Evolutionary conservation across 1,140 invertebrate genomes (phyloP), one percentile per base, ranked within the genome.

Genomic region (Pachyrhynchus sulphureomaculatus): DNA sequence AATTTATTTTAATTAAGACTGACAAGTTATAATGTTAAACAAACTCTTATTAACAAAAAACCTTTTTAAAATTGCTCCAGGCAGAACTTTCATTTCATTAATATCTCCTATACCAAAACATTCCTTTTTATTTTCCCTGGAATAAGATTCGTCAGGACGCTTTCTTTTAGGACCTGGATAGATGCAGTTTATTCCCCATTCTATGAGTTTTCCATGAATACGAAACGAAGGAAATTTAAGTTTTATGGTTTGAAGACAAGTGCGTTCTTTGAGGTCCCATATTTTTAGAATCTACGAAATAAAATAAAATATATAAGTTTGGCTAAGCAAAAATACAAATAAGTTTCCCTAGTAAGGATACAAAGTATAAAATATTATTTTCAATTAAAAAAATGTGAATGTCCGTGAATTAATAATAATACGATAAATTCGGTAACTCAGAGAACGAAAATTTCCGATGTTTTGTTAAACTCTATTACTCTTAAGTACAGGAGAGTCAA

Each of bases 221-320:
- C 75, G 75, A 5, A 82, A 74, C 33, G 79, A 79, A 0, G 81
- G 80, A 66, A 81, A 82, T 34, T 78, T 75, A 4, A 83, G 67
- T 48, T 76, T 75, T 4, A 83, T 62, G 0, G 75, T 79, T 70
- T 83, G 81, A 5, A 82, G 68, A 29, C 80, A 76, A 29, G 70
- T 76, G 29, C 81, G 77, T 53, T 81, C 79, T 52, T 76, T 77
- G 23, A 83, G 54, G 45, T 81, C 79, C 81, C 82, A 84, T 15
- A 83, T 74, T 66, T 82, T 77, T 1, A 83, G 24, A 12, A 71
- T 69, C 82, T 83, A 39, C 15, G 60, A 65, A 64, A 0, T 66
- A 67, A 17, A 20, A 48, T 47, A 20, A 52, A 52, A 57, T 56
- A 44, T 33, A 4, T 34, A 36, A 53, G 9, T 20, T 18, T 8